Conservation (phyloP, 2,888 invertebrate genomes). For the Nomada fucata region DNA sequence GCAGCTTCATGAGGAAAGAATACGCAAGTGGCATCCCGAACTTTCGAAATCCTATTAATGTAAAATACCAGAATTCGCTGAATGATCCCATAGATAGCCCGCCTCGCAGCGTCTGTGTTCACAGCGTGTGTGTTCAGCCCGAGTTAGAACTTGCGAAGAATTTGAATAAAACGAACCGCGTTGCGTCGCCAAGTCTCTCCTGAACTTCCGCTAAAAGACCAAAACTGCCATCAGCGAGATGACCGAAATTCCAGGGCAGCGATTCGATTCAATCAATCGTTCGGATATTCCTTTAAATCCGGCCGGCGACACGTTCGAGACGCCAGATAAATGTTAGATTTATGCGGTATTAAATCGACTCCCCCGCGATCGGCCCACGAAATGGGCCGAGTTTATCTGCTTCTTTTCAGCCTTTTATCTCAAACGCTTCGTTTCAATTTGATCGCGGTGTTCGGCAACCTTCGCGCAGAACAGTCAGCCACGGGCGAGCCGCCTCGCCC, state of each 20-base stretch:
- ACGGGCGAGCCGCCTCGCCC: slow-evolving; percentile 23
- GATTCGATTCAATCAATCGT: slow-evolving; percentile 27
- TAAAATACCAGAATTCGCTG: slow-evolving; percentile 63
- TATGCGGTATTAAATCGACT: slow-evolving; percentile 11
- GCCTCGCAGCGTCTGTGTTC: slow-evolving; percentile 1
- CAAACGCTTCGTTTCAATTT: slow-evolving; percentile 42
- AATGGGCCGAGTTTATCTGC: slow-evolving; percentile 19
- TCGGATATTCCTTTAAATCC: not conserved
- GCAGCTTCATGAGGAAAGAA: slow-evolving; percentile 51
- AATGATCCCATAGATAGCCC: slow-evolving; percentile 58
- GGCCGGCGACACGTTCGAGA: not conserved
- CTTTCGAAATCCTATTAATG: slow-evolving; percentile 68
- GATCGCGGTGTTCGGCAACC: slow-evolving; percentile 33
- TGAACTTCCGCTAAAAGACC: slow-evolving; percentile 49
- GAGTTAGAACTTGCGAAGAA: slow-evolving; percentile 27
- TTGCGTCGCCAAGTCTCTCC: slow-evolving; percentile 16
- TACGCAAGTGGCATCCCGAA: slow-evolving; percentile 61
- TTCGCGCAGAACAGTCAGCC: slow-evolving; percentile 50
- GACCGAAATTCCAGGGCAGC: slow-evolving; percentile 17
- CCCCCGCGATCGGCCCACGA: not conserved
- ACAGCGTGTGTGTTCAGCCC: not conserved
- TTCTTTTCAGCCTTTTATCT: slow-evolving; percentile 8
- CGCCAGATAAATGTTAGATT: slow-evolving; percentile 28
- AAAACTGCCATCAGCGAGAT: slow-evolving; percentile 40
- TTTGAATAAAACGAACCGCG: slow-evolving; percentile 61